Percentiles rank a stretch among this genome's conserved stretches.
These are phyloP conservation scores for Eumerus sabulonum DNA, from an alignment of 2,888 invertebrate genomes.

Conservation along the genomic window DNA sequence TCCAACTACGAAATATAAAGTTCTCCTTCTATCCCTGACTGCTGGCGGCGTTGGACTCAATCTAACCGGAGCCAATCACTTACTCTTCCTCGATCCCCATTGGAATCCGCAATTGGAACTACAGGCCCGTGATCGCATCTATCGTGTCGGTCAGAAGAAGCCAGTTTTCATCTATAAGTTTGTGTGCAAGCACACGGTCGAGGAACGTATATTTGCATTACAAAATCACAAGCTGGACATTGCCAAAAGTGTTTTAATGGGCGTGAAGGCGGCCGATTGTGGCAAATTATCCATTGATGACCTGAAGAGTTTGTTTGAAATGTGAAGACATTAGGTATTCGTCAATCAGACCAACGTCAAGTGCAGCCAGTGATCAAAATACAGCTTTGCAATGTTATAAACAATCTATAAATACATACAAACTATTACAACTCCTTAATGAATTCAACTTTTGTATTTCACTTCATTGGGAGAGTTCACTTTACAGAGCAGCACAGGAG, in stretches of 20 bases:
- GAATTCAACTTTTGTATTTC: too few relatives aligned
- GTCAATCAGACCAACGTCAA: too few relatives aligned
- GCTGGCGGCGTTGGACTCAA: slow-evolving; percentile 98
- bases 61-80: slow-evolving; percentile 93
- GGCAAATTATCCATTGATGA: slow-evolving; percentile 90
- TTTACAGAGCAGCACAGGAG: too few relatives aligned
- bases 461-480: too few relatives aligned
- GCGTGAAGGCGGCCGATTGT: slow-evolving; percentile 82
- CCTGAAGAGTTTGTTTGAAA: slow-evolving; percentile 85
- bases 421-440: too few relatives aligned
- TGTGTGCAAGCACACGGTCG: slow-evolving; percentile 91
- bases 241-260: slow-evolving; percentile 89
- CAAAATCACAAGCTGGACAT: slow-evolving; percentile 89
- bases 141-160: slow-evolving; percentile 92
- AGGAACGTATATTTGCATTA: slow-evolving; percentile 89
- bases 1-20: slow-evolving; percentile 80
- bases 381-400: too few relatives aligned
- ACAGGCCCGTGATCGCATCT: slow-evolving; percentile 96
- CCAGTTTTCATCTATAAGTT: slow-evolving; percentile 91
- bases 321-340: slow-evolving; percentile 73
- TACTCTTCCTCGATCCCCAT: slow-evolving; percentile 93
- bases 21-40: slow-evolving; percentile 91
- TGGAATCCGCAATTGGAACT: slow-evolving; percentile 98
- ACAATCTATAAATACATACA: too few relatives aligned
- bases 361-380: too few relatives aligned